These are phyloP conservation scores for Ophion obscuratus DNA, from an alignment of 2,888 invertebrate genomes.

Conservation along the genomic window DNA sequence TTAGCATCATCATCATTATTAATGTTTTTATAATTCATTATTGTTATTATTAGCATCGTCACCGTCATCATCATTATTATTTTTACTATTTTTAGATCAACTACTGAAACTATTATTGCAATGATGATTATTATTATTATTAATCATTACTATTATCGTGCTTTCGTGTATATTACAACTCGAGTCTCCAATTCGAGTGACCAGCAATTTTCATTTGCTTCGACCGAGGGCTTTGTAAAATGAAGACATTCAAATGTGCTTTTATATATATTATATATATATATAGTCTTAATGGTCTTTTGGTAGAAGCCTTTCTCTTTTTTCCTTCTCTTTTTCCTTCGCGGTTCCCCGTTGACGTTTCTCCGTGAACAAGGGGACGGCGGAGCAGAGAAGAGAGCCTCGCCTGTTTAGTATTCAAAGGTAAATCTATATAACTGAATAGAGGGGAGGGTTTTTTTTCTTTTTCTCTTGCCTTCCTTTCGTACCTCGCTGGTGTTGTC, in stretches of 20 bases:
- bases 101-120: too few relatives aligned
- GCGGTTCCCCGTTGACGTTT: constrained; percentile 1
- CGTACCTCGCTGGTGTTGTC: not conserved
- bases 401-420: constrained; percentile 55
- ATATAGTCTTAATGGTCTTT: constrained; percentile 12
- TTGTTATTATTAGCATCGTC: too few relatives aligned
- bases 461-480: not conserved
- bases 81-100: too few relatives aligned
- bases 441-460: not conserved
- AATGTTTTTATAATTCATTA: too few relatives aligned
- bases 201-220: constrained; percentile 17
- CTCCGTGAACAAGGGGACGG: constrained; percentile 12
- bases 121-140: too few relatives aligned
- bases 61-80: too few relatives aligned
- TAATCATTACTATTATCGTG: too few relatives aligned
- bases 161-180: too few relatives aligned
- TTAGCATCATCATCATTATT: too few relatives aligned
- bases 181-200: not conserved
- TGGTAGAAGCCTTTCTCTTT: constrained; percentile 48
- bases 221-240: constrained; percentile 14
- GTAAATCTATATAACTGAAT: constrained; percentile 21
- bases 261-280: not conserved
- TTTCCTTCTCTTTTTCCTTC: constrained; percentile 30
- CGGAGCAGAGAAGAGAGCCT: constrained; percentile 13
- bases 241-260: constrained; percentile 17